These are phyloP conservation scores for Azemiops feae DNA, from an alignment of 2,113 vertebrate genomes.

Conservation along the genomic window DNA sequence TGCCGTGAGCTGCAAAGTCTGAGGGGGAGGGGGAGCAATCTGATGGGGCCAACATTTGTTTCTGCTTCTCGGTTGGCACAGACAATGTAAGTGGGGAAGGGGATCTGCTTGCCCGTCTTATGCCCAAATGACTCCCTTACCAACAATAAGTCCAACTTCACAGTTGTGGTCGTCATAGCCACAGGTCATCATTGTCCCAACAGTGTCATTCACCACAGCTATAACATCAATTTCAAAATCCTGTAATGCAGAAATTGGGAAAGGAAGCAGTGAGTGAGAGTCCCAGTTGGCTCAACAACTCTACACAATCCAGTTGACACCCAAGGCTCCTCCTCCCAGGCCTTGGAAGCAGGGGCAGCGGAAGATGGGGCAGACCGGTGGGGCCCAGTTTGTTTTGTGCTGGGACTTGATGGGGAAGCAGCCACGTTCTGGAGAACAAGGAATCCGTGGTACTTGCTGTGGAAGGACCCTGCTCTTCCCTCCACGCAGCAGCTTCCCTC, in stretches of 20 bases:
- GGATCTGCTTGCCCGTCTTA: neutral
- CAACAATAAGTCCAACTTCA: conserved; percentile 94
- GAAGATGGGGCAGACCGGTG: neutral
- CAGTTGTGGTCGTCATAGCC: conserved; percentile 95
- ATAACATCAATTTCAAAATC: conserved; percentile 95
- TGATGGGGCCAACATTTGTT: neutral
- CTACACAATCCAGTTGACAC: neutral
- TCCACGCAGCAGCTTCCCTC: neutral
- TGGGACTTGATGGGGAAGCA: neutral
- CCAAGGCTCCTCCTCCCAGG: neutral
- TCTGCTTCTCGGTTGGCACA: neutral
- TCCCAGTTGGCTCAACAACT: neutral
- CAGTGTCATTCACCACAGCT: conserved; percentile 93
- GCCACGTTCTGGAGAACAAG: neutral
- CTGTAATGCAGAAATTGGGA: conserved; percentile 57
- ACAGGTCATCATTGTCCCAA: conserved; percentile 98
- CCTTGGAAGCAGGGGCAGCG: neutral
- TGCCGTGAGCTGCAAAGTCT: neutral
- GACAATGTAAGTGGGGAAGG: too few species aligned
- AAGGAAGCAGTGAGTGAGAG: neutral
- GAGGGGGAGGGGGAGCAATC: neutral
- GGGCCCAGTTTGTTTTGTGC: neutral
- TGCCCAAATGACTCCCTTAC: conserved; percentile 68
- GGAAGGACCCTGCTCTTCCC: neutral
- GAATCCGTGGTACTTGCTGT: neutral